These are phyloP conservation scores for Forficula auricularia DNA, from an alignment of 1,140 invertebrate genomes.

Conservation along the genomic window DNA sequence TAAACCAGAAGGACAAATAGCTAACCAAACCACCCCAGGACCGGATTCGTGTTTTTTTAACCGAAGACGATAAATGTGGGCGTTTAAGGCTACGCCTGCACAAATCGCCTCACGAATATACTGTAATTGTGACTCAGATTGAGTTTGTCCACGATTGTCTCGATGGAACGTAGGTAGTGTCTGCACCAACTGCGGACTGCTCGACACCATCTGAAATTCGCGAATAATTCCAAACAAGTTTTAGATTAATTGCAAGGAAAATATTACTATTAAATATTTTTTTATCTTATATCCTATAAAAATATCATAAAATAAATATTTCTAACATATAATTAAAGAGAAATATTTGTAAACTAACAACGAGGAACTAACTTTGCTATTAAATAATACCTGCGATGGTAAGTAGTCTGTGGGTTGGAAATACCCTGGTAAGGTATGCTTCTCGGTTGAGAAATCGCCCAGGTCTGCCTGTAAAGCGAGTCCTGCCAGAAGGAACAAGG, in stretches of 20 bases:
- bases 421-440: slow-evolving; percentile 49
- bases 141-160: slow-evolving; percentile 55
- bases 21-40: slow-evolving; percentile 53
- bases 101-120: slow-evolving; percentile 79
- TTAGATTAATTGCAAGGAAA: slow-evolving; percentile 4
- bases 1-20: slow-evolving; percentile 59
- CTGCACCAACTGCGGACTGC: slow-evolving; percentile 34
- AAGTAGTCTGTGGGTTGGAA: slow-evolving; percentile 65
- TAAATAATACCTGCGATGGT: slow-evolving; percentile 31
- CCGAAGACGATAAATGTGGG: slow-evolving; percentile 76
- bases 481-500: slow-evolving; percentile 61
- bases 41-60: slow-evolving; percentile 61
- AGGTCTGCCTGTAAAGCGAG: slow-evolving; percentile 80
- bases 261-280: slow-evolving; percentile 3
- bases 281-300: no score
- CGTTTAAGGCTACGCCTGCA: slow-evolving; percentile 59
- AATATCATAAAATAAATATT: slow-evolving; percentile 1
- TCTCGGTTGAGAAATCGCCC: slow-evolving; percentile 47
- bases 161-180: slow-evolving; percentile 42
- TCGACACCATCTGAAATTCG: slow-evolving; percentile 25
- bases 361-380: no score
- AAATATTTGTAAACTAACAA: not conserved
- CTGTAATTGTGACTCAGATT: slow-evolving; percentile 58
- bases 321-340: not conserved
- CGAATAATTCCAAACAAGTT: slow-evolving; percentile 1